Base-by-base conservation (phyloP, 2,113 vertebrate species). In the Elanus axillaris region DNA sequence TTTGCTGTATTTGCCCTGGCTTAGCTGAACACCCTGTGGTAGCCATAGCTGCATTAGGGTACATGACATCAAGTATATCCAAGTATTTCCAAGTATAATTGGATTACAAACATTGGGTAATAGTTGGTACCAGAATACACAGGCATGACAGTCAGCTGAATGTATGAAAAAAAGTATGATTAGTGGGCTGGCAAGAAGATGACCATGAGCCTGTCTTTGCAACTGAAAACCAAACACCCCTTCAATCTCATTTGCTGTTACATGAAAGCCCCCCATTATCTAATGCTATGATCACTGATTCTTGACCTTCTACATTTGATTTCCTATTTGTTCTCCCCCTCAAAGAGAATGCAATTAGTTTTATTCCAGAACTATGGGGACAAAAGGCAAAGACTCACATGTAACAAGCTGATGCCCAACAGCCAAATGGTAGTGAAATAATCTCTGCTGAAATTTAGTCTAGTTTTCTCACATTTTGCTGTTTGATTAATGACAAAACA, bases 141-240 rank as follows among this genome's bases (percentile, higher is more conserved):
- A 26, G 27, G 38, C 40, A 29, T 2, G 4, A 29, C 26, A 55
- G 26, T 36, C 66, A 50, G n/a, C 12, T 29, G 17, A 75, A 55
- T 11, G 18, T 1, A 0, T 23, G 16, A 66, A 59, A 64, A 15
- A 29, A 29, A 27, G 22, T 31, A 8, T 0, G 2, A 29, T 22
- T 47, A 40, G 16, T 9, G 32, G 43, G 32, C 31, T 81, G 52
- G 31, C 40, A 76, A 82, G 25, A 63, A 7, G 31, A 27, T 18
- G 10, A 52, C 78, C 13, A 6, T 3, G 15, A 52, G 43, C 16
- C 15, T 63, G 12, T 40, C 20, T 52, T 60, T 13, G n/a, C 9
- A 66, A 26, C 21, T 53, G 45, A 34, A 56, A 86, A 42, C 9
- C 18, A 38, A 66, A 43, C 29, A 59, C 2, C 4, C 4, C 60